Percentiles rank a stretch among this genome's conserved stretches.
These are phyloP conservation scores for Adineta ricciae DNA, from an alignment of 2,888 invertebrate genomes.

Conservation along the genomic window DNA sequence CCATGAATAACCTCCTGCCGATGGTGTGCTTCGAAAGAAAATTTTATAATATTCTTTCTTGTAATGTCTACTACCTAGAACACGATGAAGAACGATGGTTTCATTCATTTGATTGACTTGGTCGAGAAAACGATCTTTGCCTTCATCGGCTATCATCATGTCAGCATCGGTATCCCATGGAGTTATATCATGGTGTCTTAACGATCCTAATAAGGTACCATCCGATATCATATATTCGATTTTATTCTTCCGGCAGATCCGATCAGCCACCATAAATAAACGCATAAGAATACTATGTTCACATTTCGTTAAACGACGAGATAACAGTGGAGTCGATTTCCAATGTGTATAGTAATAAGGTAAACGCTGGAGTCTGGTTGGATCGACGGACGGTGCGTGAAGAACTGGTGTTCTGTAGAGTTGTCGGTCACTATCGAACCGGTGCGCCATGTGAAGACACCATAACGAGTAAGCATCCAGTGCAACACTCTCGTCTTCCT, in stretches of 20 bases:
- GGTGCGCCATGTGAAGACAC: not conserved
- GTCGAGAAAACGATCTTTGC: not conserved
- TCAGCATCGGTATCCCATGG: not conserved
- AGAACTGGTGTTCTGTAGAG: not conserved
- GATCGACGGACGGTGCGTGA: not conserved
- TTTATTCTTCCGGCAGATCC: not conserved
- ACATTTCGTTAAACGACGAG: not conserved
- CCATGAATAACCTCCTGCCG: not conserved
- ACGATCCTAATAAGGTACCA: not conserved
- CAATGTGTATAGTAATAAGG: not conserved
- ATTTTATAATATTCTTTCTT: not conserved
- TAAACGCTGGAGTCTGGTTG: not conserved
- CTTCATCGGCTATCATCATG: not conserved
- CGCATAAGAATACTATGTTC: not conserved
- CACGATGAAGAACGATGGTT: not conserved
- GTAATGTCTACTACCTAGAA: not conserved
- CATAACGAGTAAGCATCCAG: not conserved
- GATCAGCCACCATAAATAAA: not conserved
- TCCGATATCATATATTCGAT: not conserved
- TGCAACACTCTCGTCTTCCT: not conserved
- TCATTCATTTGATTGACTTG: not conserved
- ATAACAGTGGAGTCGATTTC: not conserved
- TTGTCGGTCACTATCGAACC: not conserved
- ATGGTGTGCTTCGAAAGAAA: not conserved
- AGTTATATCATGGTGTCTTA: not conserved